phyloP scores from a whole-genome alignment of 2,113 vertebrate genomes.

The Tamias sibiricus region DNA sequence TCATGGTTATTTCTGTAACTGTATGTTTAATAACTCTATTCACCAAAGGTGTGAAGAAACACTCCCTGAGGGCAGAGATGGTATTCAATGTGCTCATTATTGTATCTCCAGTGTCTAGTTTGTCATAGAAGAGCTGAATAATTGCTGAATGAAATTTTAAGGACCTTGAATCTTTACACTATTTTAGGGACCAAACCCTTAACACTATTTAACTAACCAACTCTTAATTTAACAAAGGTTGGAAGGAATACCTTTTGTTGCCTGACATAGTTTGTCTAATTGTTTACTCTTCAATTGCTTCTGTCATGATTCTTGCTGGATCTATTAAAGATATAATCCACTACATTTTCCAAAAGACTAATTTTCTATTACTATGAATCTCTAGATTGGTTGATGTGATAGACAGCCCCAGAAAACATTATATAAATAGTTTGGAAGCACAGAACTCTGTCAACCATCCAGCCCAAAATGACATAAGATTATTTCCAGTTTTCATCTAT shows the following conservation, averaged over 20 bases:
- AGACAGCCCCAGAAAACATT: not conserved
- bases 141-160: constrained; percentile 18
- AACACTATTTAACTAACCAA: not conserved
- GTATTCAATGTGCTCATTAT: not conserved
- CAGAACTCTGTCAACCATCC: not conserved
- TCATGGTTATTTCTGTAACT: not conserved
- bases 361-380: not conserved
- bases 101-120: not conserved
- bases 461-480: not conserved
- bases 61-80: not conserved
- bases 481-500: not conserved
- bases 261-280: not conserved
- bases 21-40: not conserved
- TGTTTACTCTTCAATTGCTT: not conserved
- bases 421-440: not conserved
- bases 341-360: not conserved
- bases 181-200: not conserved
- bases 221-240: constrained; percentile 10
- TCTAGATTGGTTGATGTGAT: not conserved
- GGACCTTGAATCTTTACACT: not conserved
- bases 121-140: not conserved
- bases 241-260: not conserved
- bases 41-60: not conserved
- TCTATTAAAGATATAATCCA: not conserved
- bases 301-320: not conserved